phyloP scores from a whole-genome alignment of 2,797 vertebrate species.

The Sparidentex hasta region DNA sequence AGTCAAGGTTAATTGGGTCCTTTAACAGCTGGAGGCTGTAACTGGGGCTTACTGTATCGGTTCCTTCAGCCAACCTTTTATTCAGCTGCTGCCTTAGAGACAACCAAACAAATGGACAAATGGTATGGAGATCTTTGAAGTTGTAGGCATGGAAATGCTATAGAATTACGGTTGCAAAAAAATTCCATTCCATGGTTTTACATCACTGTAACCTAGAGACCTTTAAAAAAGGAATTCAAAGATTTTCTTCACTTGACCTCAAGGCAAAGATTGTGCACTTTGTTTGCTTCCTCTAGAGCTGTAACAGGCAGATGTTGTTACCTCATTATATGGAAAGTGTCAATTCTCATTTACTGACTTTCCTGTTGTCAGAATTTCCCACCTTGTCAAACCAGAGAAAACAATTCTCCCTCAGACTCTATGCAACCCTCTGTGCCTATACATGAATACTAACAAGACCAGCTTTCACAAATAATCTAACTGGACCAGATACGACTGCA shows the following conservation, averaged over 20 bases:
- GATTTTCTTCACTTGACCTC: not conserved
- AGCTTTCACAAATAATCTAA: slow-evolving; percentile 29
- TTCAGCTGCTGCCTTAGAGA: slow-evolving; percentile 25
- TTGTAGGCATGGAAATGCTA: not conserved
- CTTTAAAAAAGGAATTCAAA: not conserved
- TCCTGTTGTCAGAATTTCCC: slow-evolving; percentile 6
- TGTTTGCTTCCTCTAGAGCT: not conserved
- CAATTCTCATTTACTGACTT: slow-evolving; percentile 30
- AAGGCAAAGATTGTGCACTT: not conserved
- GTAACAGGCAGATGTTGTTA: not conserved
- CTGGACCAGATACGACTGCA: slow-evolving; percentile 18
- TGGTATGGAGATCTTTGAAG: not conserved
- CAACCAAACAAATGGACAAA: slow-evolving; percentile 7
- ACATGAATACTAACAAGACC: slow-evolving; percentile 43
- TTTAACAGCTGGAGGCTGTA: slow-evolving; percentile 44
- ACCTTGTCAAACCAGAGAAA: slow-evolving; percentile 38
- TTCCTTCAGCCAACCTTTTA: slow-evolving; percentile 31
- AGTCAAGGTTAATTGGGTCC: slow-evolving; percentile 50
- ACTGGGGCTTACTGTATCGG: slow-evolving; percentile 20
- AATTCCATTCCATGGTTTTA: not conserved
- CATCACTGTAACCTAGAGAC: no score
- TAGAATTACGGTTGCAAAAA: not conserved
- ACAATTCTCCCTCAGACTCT: not conserved
- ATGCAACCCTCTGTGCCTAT: not conserved
- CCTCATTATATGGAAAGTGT: slow-evolving; percentile 45